Conservation (phyloP, 2,797 vertebrate species). For the Meda fulgida region DNA sequence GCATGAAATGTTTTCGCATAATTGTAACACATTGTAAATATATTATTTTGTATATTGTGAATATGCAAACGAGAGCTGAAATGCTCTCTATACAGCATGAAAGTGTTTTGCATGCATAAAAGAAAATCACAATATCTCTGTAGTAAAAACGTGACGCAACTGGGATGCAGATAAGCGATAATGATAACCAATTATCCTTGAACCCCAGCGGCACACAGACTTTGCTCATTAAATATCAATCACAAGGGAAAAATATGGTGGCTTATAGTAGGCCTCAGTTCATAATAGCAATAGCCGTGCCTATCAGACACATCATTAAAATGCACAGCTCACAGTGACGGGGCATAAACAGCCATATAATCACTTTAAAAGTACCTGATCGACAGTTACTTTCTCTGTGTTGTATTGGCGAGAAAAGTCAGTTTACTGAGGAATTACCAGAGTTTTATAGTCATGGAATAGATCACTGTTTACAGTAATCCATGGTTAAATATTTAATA, state of each 20-base stretch:
- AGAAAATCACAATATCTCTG: background rate
- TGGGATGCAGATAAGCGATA: background rate
- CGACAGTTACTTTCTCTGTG: background rate
- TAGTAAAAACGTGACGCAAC: constrained; percentile 3
- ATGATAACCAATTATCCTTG: background rate
- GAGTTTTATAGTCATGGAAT: background rate
- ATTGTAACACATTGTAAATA: constrained; percentile 1
- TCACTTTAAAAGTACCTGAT: background rate
- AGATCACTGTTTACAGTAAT: constrained; percentile 1
- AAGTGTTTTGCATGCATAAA: background rate
- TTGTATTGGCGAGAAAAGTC: background rate
- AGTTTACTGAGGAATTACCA: background rate
- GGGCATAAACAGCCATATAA: background rate
- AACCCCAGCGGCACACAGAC: background rate
- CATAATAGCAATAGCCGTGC: background rate
- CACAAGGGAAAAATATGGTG: background rate
- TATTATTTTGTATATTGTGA: background rate
- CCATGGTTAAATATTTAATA: constrained; percentile 5
- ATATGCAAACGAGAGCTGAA: background rate
- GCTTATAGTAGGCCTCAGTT: background rate
- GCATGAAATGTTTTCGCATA: background rate
- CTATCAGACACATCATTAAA: constrained; percentile 1
- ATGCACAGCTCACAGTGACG: background rate
- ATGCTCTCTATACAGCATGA: background rate
- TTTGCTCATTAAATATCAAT: constrained; percentile 35